These are phyloP conservation scores for Hippopotamyrus pictus DNA, from an alignment of 2,797 vertebrate species.

Conservation along the genomic window DNA sequence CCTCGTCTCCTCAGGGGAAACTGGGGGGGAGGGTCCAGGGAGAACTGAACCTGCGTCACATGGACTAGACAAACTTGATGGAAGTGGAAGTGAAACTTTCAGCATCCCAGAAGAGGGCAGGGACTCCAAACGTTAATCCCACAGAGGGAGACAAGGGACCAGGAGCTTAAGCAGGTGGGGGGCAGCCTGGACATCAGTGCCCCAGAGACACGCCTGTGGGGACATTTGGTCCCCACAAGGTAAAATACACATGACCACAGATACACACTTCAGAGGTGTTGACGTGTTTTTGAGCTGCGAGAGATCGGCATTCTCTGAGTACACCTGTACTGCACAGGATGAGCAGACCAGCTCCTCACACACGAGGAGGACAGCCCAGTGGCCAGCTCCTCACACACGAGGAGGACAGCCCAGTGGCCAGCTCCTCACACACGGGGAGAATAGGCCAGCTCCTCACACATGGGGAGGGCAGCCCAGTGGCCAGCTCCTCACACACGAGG, in stretches of 20 bases:
- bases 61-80: not conserved
- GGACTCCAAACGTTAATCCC: not conserved
- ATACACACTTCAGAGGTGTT: not conserved
- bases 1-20: conserved; percentile 19
- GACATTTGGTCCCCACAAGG: not conserved
- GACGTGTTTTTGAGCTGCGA: not conserved
- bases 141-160: not conserved
- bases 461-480: no score
- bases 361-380: no score
- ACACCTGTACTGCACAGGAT: not conserved
- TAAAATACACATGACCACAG: not conserved
- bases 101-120: not conserved
- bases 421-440: no score
- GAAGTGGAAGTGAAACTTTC: not conserved
- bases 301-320: not conserved
- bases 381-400: no score
- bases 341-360: not conserved
- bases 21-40: not conserved
- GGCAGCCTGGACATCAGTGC: not conserved
- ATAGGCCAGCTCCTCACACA: no score
- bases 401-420: no score
- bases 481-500: no score
- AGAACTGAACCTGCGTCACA: not conserved
- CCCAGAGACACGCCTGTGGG: not conserved
- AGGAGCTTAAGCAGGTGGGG: not conserved